Conservation (phyloP, 2,888 invertebrate genomes). For the Pandemis heparana region DNA sequence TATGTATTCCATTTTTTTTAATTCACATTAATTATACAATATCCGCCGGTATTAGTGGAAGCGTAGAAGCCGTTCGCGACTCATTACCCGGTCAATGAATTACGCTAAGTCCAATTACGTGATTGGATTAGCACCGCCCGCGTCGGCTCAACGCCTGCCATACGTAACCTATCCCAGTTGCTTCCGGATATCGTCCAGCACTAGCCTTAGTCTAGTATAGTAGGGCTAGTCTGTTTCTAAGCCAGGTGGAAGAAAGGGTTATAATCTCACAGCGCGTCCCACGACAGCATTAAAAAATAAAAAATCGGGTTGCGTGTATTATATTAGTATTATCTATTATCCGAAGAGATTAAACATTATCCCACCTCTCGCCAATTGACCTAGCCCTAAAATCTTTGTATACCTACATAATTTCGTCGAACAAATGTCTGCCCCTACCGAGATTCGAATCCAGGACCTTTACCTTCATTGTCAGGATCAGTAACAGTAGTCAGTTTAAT, state of each 20-base stretch:
- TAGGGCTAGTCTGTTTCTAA: not conserved
- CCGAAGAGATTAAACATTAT: no score
- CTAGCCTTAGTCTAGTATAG: not conserved
- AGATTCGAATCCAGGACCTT: no score
- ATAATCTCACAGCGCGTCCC: not conserved
- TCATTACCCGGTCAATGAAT: slow-evolving; percentile 79
- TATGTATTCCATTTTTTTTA: not conserved
- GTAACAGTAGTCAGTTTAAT: no score
- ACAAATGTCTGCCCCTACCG: no score
- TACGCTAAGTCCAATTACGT: slow-evolving; percentile 80
- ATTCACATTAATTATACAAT: slow-evolving; percentile 30
- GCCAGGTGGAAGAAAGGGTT: no score
- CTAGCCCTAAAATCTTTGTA: no score
- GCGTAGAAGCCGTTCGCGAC: slow-evolving; percentile 61
- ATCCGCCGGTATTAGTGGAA: slow-evolving; percentile 43
- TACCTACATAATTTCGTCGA: no score
- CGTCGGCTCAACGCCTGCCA: slow-evolving; percentile 61
- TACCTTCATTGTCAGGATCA: no score
- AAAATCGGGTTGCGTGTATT: no score
- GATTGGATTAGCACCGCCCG: slow-evolving; percentile 75
- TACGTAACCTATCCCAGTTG: slow-evolving; percentile 32
- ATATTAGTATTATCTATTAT: no score
- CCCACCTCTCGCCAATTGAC: no score
- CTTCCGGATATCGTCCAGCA: not conserved
- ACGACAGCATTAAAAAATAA: no score